Conservation (phyloP, 2,888 invertebrate genomes). For the Athalia circularis region DNA sequence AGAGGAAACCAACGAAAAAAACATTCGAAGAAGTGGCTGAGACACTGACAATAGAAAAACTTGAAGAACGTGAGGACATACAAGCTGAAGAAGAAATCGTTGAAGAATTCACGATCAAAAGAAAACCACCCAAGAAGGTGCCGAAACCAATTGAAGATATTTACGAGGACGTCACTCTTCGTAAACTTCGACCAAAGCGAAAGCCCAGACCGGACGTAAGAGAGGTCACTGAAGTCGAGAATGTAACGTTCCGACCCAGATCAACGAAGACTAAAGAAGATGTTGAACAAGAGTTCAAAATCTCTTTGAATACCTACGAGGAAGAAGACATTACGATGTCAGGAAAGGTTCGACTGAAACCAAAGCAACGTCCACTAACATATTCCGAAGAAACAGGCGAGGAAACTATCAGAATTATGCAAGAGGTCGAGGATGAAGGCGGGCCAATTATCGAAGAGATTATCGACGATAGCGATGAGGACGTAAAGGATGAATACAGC, state of each 20-base stretch:
- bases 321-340: slow-evolving; percentile 93
- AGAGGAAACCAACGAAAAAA: slow-evolving; percentile 64
- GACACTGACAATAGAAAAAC: slow-evolving; percentile 62
- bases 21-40: slow-evolving; percentile 63
- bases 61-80: slow-evolving; percentile 57
- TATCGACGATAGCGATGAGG: slow-evolving; percentile 79
- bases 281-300: slow-evolving; percentile 93
- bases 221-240: slow-evolving; percentile 85
- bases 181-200: slow-evolving; percentile 82
- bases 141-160: slow-evolving; percentile 78
- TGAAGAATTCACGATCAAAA: slow-evolving; percentile 77
- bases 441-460: slow-evolving; percentile 80
- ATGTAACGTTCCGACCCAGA: slow-evolving; percentile 87
- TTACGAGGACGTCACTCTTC: slow-evolving; percentile 83
- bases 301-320: slow-evolving; percentile 88
- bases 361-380: slow-evolving; percentile 82
- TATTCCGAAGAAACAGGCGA: slow-evolving; percentile 87
- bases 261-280: slow-evolving; percentile 88
- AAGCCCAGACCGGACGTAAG: slow-evolving; percentile 81
- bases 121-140: slow-evolving; percentile 73
- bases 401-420: slow-evolving; percentile 82
- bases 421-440: slow-evolving; percentile 80
- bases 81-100: slow-evolving; percentile 65
- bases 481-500: slow-evolving; percentile 76
- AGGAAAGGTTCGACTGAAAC: slow-evolving; percentile 86